Base-by-base conservation (phyloP, 2,113 vertebrate species). In the Mugil cephalus region DNA sequence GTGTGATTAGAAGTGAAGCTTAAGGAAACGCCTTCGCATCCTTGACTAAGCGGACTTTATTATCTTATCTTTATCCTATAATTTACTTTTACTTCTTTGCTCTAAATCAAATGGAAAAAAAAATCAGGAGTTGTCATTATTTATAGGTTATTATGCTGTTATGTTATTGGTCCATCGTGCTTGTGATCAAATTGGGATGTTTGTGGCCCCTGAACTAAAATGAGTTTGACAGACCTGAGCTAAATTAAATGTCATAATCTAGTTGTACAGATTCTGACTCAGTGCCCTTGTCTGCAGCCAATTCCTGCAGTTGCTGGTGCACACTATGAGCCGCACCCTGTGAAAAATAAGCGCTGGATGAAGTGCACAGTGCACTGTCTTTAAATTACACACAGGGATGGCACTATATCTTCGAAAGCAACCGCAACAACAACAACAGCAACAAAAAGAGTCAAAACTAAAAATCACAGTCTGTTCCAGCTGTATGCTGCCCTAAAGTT, bases 401-500 rank as follows among this genome's bases (percentile, higher is more conserved):
- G 69, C 71, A 69, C 64, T 58, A 36, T 58, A 74, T 77, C 52
- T 69, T 40, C 24, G 12, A 47, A 46, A 77, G 61, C 39, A 78
- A 48, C 61, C n/a, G n/a, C 24, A 30, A 30, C 24, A 30, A 5
- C 24, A 30, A 5, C 24, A 30, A 5, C 24, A 30, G 24, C 24
- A 30, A 30, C 24, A 30, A 77, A 43, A 78, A 35, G 67, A 80
- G 83, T 76, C 71, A 65, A 67, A 87, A 79, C 52, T 60, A 70
- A 85, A 85, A 82, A 77, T 80, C 81, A 79, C 69, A 79, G 66
- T 64, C 83, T 30, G 63, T 68, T 76, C n/a, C 65, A 80, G 72
- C 64, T 51, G 50, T 83, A 84, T 89, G 83, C 83, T 91, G 79
- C 84, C 80, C 83, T 73, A 50, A 90, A 91, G 90, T 90, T 92